Percentiles rank a stretch among this genome's conserved stretches.
These are phyloP conservation scores for Drosophila sp. DNA, from an alignment of 1,140 invertebrate genomes.

Conservation along the genomic window DNA sequence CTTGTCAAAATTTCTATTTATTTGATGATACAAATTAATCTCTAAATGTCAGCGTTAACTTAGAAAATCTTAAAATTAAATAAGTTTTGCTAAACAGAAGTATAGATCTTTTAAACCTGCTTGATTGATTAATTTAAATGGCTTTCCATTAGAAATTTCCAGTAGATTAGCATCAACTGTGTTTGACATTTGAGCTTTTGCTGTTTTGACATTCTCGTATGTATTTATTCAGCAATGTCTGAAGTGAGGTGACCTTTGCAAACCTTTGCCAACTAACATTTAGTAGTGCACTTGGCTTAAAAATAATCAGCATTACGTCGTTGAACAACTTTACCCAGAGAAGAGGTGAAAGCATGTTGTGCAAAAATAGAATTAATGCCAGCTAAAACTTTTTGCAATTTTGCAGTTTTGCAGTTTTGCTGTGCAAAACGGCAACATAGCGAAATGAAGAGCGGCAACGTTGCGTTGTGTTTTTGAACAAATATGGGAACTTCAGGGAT, in stretches of 20 bases:
- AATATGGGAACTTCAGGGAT: constrained; percentile 27
- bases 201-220: too few relatives aligned
- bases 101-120: too few relatives aligned
- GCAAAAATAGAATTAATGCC: constrained; percentile 63
- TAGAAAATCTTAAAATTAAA: too few relatives aligned
- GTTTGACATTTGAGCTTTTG: too few relatives aligned
- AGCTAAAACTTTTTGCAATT: constrained; percentile 45
- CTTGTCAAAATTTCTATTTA: too few relatives aligned
- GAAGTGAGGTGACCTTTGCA: constrained; percentile 32
- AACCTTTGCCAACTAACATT: background rate
- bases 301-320: constrained; percentile 41
- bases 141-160: too few relatives aligned
- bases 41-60: too few relatives aligned
- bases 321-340: constrained; percentile 32
- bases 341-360: constrained; percentile 13
- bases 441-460: constrained; percentile 41
- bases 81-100: too few relatives aligned
- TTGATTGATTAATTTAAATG: too few relatives aligned
- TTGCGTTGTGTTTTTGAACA: constrained; percentile 26
- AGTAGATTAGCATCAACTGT: background rate
- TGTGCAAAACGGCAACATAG: constrained; percentile 34
- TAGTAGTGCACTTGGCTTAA: constrained; percentile 26
- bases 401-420: constrained; percentile 41
- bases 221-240: background rate
- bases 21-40: too few relatives aligned